These are phyloP conservation scores for Oxyruncus cristatus DNA, from an alignment of 2,113 vertebrate species.

Conservation along the genomic window DNA sequence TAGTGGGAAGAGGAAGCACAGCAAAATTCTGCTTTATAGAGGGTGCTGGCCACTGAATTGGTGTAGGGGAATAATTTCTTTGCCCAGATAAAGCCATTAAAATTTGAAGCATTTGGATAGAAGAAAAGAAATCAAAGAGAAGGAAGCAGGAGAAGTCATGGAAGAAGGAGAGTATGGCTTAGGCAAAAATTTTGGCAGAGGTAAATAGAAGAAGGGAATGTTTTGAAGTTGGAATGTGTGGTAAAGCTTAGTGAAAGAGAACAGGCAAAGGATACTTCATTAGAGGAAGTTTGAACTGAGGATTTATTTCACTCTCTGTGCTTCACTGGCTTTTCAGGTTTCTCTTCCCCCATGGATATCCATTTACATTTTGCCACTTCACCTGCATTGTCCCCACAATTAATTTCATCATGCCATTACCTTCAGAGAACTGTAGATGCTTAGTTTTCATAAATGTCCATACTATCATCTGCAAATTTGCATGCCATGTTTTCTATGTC, in stretches of 20 bases:
- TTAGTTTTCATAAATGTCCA: not conserved
- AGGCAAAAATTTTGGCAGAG: not conserved
- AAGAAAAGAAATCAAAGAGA: not conserved
- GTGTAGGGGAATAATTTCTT: not conserved
- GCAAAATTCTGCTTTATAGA: not conserved
- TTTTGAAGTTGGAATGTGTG: not conserved
- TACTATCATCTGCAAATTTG: not conserved
- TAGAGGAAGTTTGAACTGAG: not conserved
- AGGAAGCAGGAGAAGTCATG: not conserved
- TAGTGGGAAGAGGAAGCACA: not conserved
- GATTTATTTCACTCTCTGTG: not conserved
- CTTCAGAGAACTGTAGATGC: not conserved
- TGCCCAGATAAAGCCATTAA: not conserved
- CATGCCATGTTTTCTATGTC: not conserved
- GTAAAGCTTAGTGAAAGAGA: not conserved
- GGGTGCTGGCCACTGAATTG: not conserved
- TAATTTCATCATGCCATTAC: not conserved
- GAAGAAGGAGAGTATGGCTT: not conserved
- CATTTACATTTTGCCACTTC: not conserved
- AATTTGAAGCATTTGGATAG: not conserved
- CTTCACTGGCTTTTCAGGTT: not conserved
- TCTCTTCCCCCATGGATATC: not conserved
- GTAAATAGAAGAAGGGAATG: not conserved
- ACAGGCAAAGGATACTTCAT: not conserved
- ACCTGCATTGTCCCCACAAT: not conserved